phyloP scores from a whole-genome alignment of 2,113 vertebrate genomes.

The Ptychochromis oligacanthus region DNA sequence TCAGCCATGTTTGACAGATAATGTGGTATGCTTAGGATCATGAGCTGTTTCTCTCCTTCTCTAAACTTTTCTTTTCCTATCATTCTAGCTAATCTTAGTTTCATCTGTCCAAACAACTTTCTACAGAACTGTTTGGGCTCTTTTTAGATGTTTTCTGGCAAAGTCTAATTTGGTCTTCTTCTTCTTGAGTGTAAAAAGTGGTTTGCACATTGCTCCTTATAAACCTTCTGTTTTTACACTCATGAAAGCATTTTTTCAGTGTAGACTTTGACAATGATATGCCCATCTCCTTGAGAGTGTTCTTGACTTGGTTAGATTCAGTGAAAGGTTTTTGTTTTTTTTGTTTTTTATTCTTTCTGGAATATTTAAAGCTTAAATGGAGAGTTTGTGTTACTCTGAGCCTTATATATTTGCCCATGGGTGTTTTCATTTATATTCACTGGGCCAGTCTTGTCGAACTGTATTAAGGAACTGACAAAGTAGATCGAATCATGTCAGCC shows the following conservation, averaged over 20 bases:
- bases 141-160: no score
- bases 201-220: neutral
- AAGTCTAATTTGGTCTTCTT: no score
- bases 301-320: neutral
- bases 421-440: conserved; percentile 82
- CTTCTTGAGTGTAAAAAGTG: neutral
- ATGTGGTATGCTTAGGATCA: no score
- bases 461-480: conserved; percentile 83
- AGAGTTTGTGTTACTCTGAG: conserved; percentile 36
- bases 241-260: neutral
- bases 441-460: conserved; percentile 75
- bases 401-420: conserved; percentile 51
- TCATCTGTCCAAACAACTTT: no score
- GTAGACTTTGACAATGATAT: neutral
- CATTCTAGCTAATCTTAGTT: no score
- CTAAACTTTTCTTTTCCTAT: no score
- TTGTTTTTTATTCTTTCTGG: conserved; percentile 16
- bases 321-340: neutral
- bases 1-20: no score
- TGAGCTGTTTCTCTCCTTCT: no score
- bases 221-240: neutral
- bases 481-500: conserved; percentile 82
- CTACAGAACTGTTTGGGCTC: no score
- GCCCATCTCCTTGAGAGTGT: neutral
- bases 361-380: conserved; percentile 46